These are phyloP conservation scores for Himantopus leucocephalus DNA, from an alignment of 2,113 vertebrate genomes.

Conservation along the genomic window DNA sequence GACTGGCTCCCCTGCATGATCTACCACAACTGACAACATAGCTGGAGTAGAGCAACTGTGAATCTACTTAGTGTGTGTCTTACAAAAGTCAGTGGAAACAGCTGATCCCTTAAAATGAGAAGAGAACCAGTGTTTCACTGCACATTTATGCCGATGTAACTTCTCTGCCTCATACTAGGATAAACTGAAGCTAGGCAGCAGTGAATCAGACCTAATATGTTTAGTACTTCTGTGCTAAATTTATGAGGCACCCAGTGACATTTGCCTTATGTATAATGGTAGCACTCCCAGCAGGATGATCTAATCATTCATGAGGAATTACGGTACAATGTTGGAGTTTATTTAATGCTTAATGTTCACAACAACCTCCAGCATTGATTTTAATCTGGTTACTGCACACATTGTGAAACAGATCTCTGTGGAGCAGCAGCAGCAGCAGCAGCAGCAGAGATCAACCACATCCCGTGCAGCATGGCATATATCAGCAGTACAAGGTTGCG, in stretches of 20 bases:
- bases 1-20: neutral
- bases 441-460: neutral
- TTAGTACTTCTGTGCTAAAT: slow-evolving; percentile 40
- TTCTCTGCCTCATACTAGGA: neutral
- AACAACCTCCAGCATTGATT: slow-evolving; percentile 45
- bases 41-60: neutral
- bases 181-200: slow-evolving; percentile 29
- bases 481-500: neutral
- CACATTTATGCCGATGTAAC: neutral
- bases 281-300: slow-evolving; percentile 54
- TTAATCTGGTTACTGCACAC: slow-evolving; percentile 28
- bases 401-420: neutral
- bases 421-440: neutral
- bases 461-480: neutral
- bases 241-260: slow-evolving; percentile 51
- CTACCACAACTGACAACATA: neutral
- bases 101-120: slow-evolving; percentile 35
- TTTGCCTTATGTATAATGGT: slow-evolving; percentile 54
- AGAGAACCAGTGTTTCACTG: neutral
- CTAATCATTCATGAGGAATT: slow-evolving; percentile 54
- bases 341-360: slow-evolving; percentile 36
- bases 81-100: slow-evolving; percentile 22
- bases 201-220: slow-evolving; percentile 37
- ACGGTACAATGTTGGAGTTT: slow-evolving; percentile 1
- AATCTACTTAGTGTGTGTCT: neutral